Evolutionary conservation across 2,113 vertebrate species (phyloP), one percentile per base, ranked within the genome.

Genomic region (Hymenochirus boettgeri): DNA sequence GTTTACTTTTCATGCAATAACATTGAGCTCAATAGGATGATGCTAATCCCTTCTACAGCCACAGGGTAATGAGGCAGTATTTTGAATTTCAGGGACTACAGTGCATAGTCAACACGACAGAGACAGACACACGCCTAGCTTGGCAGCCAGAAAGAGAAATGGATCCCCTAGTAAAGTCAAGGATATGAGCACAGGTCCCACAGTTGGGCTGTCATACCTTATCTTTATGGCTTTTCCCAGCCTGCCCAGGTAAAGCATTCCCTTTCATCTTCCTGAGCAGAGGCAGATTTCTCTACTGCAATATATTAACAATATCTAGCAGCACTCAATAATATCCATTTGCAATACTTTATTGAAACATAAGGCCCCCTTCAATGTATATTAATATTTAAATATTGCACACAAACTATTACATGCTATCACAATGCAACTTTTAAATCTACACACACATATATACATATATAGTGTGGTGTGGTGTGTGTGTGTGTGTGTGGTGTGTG

Each of bases 141-240:
- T 10, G 10, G 10, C 29, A 31, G 29, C 29, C 29, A 50, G 19
- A 17, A 13, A 19, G 18, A 19, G 1, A 27, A 8, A 7, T 8
- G 11, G 26, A 24, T 17, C 18, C 62, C 62, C 54, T 74, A 74
- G 84, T 83, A 81, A 84, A 81, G 74, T 72, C 72, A 65, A 57
- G 26, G 46, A 60, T 83, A 86, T 77, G 78, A 67, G 79, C 79
- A 67, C 77, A 79, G 65, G 80, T 71, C 78, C 73, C 70, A 73
- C 71, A 72, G 73, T 53, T 73, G 62, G 80, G 72, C 82, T 84
- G 82, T 88, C 85, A 82, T 82, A 60, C 57, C 77, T 92, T 92
- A 93, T 95, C 93, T 97, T 94, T 96, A 97, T 87, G 87, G 87
- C 79, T 86, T 91, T 90, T 85, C 86, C 88, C 89, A 90, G 89